Conservation (phyloP, 2,797 vertebrate species). For the Sebastiscus tertius region DNA sequence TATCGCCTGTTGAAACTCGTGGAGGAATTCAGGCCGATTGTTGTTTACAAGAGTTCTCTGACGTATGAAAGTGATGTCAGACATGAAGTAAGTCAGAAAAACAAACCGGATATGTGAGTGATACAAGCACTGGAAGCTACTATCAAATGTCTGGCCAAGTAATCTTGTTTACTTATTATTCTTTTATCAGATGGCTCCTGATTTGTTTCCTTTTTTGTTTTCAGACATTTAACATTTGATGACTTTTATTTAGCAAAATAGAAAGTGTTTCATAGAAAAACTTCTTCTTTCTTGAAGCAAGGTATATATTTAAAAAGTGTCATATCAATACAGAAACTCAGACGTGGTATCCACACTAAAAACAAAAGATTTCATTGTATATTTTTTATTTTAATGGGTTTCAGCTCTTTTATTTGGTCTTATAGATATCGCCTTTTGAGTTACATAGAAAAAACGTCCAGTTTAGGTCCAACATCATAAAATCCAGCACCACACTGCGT, state of each 20-base stretch:
- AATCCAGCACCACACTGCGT: neutral
- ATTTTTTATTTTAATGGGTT: neutral
- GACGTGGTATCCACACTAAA: neutral
- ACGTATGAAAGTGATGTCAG: slow-evolving; percentile 25
- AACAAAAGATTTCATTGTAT: neutral
- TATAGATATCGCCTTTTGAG: neutral
- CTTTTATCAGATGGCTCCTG: neutral
- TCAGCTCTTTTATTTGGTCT: neutral
- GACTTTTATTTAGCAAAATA: neutral
- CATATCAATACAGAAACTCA: neutral
- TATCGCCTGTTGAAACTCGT: neutral
- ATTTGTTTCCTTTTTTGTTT: neutral
- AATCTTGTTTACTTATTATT: neutral
- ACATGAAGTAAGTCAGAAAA: neutral
- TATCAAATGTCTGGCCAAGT: neutral
- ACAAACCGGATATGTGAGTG: neutral
- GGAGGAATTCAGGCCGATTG: slow-evolving; percentile 10
- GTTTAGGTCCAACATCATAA: neutral
- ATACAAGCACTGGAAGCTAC: neutral
- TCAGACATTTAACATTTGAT: neutral
- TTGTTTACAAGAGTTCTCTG: slow-evolving; percentile 26
- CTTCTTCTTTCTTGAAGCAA: neutral
- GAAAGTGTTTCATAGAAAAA: neutral
- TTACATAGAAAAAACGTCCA: neutral
- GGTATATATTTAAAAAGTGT: neutral